phyloP scores from a whole-genome alignment of 2,113 vertebrate species.

The Sula dactylatra region DNA sequence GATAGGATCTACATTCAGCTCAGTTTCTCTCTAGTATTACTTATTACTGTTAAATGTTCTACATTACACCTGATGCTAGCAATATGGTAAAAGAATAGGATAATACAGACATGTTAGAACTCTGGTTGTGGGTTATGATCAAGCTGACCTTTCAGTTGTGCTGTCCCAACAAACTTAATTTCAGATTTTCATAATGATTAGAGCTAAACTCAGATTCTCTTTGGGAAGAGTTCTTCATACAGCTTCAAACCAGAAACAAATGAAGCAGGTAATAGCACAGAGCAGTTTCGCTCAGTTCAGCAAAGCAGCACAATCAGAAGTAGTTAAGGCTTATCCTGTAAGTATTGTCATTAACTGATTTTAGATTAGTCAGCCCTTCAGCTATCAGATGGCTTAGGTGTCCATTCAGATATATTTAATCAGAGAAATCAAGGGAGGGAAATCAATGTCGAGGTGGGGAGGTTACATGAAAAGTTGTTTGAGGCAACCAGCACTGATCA shows the following conservation, averaged over 20 bases:
- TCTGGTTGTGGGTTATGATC: background rate
- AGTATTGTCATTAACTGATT: conserved; percentile 37
- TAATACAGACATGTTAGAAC: background rate
- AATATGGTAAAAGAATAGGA: background rate
- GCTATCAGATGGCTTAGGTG: conserved; percentile 8
- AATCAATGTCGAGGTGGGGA: background rate
- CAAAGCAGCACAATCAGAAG: conserved; percentile 19
- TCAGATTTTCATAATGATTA: background rate
- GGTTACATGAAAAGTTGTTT: background rate
- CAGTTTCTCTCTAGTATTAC: background rate
- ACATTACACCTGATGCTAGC: background rate
- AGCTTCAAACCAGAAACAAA: conserved; percentile 52
- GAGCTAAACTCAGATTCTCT: background rate
- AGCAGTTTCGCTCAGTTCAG: conserved; percentile 26
- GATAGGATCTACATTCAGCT: background rate
- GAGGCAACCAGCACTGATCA: background rate
- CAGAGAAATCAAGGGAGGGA: conserved; percentile 52
- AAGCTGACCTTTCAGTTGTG: background rate
- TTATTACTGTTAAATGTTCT: background rate
- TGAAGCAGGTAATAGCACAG: conserved; percentile 21
- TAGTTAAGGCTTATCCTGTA: conserved; percentile 19
- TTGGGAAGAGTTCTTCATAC: background rate
- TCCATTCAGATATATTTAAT: conserved; percentile 53
- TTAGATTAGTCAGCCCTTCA: conserved; percentile 51
- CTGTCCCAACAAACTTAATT: conserved; percentile 14